phyloP scores from a whole-genome alignment of 2,888 invertebrate genomes.

The Caenorhabditis angaria region DNA sequence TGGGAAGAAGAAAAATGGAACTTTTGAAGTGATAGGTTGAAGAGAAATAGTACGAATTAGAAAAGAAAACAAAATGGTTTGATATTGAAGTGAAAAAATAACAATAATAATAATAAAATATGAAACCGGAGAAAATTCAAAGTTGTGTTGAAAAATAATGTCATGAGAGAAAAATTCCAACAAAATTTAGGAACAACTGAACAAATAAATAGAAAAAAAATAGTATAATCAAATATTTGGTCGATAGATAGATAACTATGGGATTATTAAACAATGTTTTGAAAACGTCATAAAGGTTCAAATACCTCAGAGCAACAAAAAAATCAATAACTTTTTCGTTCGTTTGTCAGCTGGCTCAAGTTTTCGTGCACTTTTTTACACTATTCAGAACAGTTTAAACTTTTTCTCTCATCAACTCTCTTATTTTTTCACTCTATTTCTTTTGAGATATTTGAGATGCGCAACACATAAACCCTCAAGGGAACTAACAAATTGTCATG shows the following conservation, averaged over 20 bases:
- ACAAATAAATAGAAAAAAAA: slow-evolving; percentile 5
- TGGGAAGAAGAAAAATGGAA: background rate
- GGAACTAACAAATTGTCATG: slow-evolving; percentile 4
- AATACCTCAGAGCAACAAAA: too few relatives aligned
- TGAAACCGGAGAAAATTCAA: background rate
- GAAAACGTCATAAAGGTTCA: too few relatives aligned
- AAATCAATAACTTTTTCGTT: background rate
- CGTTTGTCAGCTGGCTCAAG: background rate
- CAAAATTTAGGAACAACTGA: slow-evolving; percentile 2
- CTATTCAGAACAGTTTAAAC: slow-evolving; percentile 2
- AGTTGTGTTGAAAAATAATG: background rate
- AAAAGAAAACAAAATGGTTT: slow-evolving; percentile 4
- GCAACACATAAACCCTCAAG: background rate
- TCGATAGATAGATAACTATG: background rate
- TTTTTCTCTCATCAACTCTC: background rate
- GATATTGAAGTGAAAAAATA: background rate
- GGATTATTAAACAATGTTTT: background rate
- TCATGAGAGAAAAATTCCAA: too few relatives aligned
- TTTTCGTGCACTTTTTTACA: background rate
- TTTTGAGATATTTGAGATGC: background rate
- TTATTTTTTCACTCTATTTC: background rate
- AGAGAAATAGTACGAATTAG: background rate
- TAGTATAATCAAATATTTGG: background rate
- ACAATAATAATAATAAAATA: background rate
- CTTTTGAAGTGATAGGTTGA: background rate